These are phyloP conservation scores for Ceratina calcarata DNA, from an alignment of 1,140 invertebrate species.

Conservation along the genomic window DNA sequence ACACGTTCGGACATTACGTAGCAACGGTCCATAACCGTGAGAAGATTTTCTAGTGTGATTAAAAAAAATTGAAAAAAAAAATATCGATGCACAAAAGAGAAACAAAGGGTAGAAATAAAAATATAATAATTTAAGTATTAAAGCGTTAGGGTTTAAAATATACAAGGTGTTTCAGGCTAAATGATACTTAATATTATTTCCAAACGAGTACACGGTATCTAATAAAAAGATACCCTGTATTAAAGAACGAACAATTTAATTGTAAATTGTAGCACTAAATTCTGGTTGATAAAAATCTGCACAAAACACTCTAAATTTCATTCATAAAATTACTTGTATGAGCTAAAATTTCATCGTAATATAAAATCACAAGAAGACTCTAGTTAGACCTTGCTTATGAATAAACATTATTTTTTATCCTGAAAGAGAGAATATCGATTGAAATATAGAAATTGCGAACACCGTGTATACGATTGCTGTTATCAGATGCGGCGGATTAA, in stretches of 20 bases:
- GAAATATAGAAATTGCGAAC: background rate
- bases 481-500: constrained; percentile 33
- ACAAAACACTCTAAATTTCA: no score
- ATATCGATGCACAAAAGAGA: constrained; percentile 30
- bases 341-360: no score
- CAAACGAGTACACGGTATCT: background rate
- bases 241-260: no score
- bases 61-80: constrained; percentile 45
- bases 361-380: no score
- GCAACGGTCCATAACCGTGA: constrained; percentile 49
- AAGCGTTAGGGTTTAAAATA: constrained; percentile 41
- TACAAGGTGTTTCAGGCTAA: background rate
- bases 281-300: no score
- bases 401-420: no score
- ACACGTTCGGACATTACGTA: constrained; percentile 50
- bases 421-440: no score
- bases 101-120: background rate
- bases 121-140: constrained; percentile 27
- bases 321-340: no score
- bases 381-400: no score
- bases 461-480: background rate
- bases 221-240: no score
- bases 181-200: background rate
- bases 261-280: no score
- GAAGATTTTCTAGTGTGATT: constrained; percentile 44